Evolutionary conservation across 2,797 vertebrate species (phyloP).

Genomic region (Xiphorhynchus erythropygius): DNA sequence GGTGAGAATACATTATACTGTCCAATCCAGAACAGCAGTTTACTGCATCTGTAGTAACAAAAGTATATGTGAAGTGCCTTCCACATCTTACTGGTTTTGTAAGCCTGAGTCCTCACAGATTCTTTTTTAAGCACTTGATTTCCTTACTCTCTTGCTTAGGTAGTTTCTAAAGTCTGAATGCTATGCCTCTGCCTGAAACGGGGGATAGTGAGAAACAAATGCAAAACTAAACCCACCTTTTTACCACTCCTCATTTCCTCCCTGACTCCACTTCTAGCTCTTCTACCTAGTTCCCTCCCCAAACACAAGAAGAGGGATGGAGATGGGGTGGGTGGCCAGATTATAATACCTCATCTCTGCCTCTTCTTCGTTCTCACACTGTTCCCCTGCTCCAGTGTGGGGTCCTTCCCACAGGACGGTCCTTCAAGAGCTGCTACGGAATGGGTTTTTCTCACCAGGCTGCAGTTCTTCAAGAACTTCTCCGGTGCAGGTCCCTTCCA

Average conservation of each 20-base stretch:
- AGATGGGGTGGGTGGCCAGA: fast-evolving
- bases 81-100: not conserved
- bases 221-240: not conserved
- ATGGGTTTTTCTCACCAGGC: not conserved
- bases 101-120: not conserved
- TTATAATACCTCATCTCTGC: not conserved
- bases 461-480: not conserved
- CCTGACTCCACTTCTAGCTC: not conserved
- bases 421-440: not conserved
- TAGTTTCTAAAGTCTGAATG: not conserved
- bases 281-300: not conserved
- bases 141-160: not conserved
- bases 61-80: not conserved
- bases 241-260: not conserved
- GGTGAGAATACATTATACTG: not conserved
- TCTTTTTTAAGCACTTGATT: not conserved
- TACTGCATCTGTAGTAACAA: not conserved
- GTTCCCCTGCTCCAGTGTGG: not conserved
- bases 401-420: not conserved
- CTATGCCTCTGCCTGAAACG: not conserved
- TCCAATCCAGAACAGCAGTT: not conserved
- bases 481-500: not conserved
- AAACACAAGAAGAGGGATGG: not conserved
- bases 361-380: not conserved
- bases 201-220: not conserved